Base-by-base conservation (phyloP, 1,140 invertebrate species). In the Neotoxoptera formosana region DNA sequence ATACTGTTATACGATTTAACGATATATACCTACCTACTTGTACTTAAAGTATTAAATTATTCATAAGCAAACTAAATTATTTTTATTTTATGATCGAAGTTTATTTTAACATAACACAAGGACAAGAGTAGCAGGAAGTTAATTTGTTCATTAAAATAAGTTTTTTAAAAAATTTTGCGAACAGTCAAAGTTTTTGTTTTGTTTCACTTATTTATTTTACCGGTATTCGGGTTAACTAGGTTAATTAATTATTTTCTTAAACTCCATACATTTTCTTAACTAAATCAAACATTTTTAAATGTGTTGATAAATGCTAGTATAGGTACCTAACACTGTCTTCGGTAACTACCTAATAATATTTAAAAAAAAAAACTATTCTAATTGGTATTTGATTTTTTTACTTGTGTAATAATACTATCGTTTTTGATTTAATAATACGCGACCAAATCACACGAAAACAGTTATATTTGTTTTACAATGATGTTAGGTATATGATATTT, bases 191-290 rank as follows among this genome's bases (percentile, higher is more conserved):
- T 87, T 87, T 41, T 84, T 87, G 45, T 87, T n/a, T 30, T 23
- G 45, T 41, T n/a, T n/a, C 17, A 48, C 11, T 87, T 87, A 47
- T 45, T 86, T 47, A 87, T 47, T 87, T 30, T 87, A n/a, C 84
- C 7, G 41, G 30, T 84, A 30, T 84, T 45, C 23, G 41, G 45
- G 45, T 87, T 87, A 47, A 48, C 84, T 47, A 36, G 84, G 45
- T 87, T 87, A 48, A 47, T 87, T 87, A 87, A 87, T 87, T 87
- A 87, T 87, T 87, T 48, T 47, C 45, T 87, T 30, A 48, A 87
- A 87, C 84, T 87, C n/a, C 30, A 48, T 47, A 87, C 25, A 48
- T 87, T 87, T 48, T 47, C 14, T 14, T 87, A 48, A 47, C 84
- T 48, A n/a, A 30, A 48, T 87, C n/a, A 14, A 87, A 87, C 45